Percentiles rank a stretch among this genome's conserved stretches.
These are phyloP conservation scores for Theonella swinhoei DNA, from an alignment of 37 sponge, comb jelly and placozoan species.

Conservation along the genomic window DNA sequence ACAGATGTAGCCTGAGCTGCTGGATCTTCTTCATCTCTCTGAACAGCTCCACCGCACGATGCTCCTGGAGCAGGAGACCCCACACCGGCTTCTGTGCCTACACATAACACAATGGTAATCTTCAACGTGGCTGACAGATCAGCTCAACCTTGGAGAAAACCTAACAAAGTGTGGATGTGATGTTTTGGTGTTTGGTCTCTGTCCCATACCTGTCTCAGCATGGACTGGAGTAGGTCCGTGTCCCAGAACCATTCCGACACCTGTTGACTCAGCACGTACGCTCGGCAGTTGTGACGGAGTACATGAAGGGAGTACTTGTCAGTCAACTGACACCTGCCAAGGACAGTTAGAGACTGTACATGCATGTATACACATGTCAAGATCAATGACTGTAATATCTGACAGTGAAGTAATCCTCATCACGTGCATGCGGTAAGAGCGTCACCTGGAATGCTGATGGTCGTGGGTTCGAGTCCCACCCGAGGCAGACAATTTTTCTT, in stretches of 20 bases:
- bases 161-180: too few relatives aligned
- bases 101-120: too few relatives aligned
- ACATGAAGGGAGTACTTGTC: constrained; percentile 23
- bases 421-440: too few relatives aligned
- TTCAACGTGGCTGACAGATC: too few relatives aligned
- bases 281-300: constrained; percentile 9
- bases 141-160: too few relatives aligned
- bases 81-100: constrained; percentile 12
- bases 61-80: constrained; percentile 15
- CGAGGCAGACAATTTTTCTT: too few relatives aligned
- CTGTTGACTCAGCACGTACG: constrained; percentile 33
- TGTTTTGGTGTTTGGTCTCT: neutral
- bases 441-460: too few relatives aligned
- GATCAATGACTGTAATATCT: neutral
- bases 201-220: neutral
- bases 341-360: too few relatives aligned
- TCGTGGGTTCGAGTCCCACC: too few relatives aligned
- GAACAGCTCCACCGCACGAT: constrained; percentile 16
- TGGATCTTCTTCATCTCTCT: neutral
- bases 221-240: constrained; percentile 34
- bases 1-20: neutral
- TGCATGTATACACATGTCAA: neutral
- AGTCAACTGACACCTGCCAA: constrained; percentile 24
- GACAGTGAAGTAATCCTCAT: neutral
- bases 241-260: constrained; percentile 61